Evolutionary conservation across 2,888 invertebrate species (phyloP).

Genomic region (Clostera curtula): DNA sequence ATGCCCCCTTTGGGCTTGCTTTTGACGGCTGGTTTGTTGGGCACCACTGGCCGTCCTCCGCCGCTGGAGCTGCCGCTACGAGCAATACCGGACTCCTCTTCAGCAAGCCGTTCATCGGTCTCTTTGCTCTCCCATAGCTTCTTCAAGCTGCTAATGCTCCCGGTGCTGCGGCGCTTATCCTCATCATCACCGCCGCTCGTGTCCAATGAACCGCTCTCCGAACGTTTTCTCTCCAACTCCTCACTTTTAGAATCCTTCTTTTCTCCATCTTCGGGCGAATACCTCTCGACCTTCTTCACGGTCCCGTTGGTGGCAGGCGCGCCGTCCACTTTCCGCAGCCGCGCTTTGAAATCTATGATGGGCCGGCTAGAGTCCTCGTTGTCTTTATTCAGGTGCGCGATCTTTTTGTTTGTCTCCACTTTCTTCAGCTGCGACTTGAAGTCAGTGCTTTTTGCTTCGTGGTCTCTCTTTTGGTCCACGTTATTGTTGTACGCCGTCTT

Average conservation of each 20-base stretch:
- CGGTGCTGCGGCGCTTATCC: constrained; percentile 92
- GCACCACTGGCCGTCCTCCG: constrained; percentile 77
- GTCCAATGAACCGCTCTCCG: constrained; percentile 43
- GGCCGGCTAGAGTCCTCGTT: constrained; percentile 69
- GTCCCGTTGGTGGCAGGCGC: constrained; percentile 44
- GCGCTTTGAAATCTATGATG: constrained; percentile 89
- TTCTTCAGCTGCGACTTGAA: constrained; percentile 83
- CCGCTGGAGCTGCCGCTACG: constrained; percentile 30
- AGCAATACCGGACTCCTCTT: constrained; percentile 29
- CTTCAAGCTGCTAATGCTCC: constrained; percentile 93
- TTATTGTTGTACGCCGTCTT: constrained; percentile 48
- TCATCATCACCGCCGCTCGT: constrained; percentile 77
- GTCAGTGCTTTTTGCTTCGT: constrained; percentile 52
- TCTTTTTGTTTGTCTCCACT: constrained; percentile 80
- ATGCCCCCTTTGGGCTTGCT: constrained; percentile 77
- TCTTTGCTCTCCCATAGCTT: constrained; percentile 94
- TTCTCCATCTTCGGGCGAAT: constrained; percentile 50
- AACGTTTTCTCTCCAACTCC: constrained; percentile 5
- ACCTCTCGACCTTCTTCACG: constrained; percentile 38
- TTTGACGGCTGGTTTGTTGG: constrained; percentile 77
- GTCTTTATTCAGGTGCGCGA: constrained; percentile 62
- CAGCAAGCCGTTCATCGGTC: constrained; percentile 75
- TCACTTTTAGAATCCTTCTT: constrained; percentile 2
- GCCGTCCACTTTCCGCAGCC: constrained; percentile 85
- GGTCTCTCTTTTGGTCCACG: constrained; percentile 30